Base-by-base conservation (phyloP, 2,888 invertebrate genomes). In the Ferdinandea cuprea region DNA sequence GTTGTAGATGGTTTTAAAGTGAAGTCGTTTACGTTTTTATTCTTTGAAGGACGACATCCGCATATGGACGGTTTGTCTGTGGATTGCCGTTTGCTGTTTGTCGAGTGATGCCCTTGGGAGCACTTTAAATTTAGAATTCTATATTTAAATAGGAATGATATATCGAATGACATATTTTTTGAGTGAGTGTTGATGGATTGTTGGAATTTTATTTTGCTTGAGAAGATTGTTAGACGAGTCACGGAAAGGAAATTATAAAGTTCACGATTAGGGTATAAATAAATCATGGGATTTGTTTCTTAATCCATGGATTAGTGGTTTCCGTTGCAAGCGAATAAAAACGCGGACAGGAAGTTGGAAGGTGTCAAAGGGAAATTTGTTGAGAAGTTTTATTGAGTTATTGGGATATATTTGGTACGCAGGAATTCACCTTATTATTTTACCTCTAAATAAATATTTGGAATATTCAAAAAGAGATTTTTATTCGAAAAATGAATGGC, bases 101-200 rank as follows among this genome's bases (percentile, higher is more conserved):
- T n/a, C n/a, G 50, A 68, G 61, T 68, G 40, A 32, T 68, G 80
- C 80, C 80, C 80, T 80, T 74, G 80, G 80, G 80, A 65, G 46
- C 19, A 48, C 35, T 73, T 69, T 69, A 58, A 80, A 74, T 58
- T 74, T 80, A 80, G 74, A 65, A 74, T 50, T 69, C 58, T 61
- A 74, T 15, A 40, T 80, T 80, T 80, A 68, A 80, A 74, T 54
- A 40, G 15, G 48, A 32, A 80, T 69, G 48, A 63, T 40, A 71
- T 71, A 71, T 69, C 80, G 74, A 65, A 69, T 44, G 69, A 58
- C 63, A 80, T 69, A 80, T 74, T 68, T 80, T n/a, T 48, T n/a
- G 5, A 40, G 25, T 66, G 74, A 74, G 79, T 80, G 79, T 68
- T 74, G 79, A 80, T 74, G 74, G 74, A 80, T 74, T 80, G 61